Evolutionary conservation across 2,888 invertebrate genomes (phyloP).

Genomic region (Spialia ferax): DNA sequence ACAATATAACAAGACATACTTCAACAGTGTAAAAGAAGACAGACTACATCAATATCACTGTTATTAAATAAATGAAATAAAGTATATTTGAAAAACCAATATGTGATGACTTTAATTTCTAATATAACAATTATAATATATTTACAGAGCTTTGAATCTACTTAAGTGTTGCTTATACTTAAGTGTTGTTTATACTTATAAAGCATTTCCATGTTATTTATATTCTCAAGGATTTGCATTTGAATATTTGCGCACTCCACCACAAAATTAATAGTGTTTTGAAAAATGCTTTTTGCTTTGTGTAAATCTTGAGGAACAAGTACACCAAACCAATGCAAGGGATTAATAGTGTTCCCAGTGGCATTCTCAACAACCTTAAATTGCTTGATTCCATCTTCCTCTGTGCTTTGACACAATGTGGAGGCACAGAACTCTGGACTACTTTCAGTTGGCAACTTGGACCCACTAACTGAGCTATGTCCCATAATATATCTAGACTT

Average conservation of each 20-base stretch:
- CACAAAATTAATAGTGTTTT: conserved; percentile 88
- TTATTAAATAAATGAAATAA: conserved; percentile 24
- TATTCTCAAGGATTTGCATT: conserved; percentile 80
- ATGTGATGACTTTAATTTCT: conserved; percentile 6
- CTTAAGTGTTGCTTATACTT: conserved; percentile 54
- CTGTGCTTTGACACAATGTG: conserved; percentile 65
- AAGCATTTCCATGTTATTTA: conserved; percentile 62
- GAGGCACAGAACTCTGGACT: conserved; percentile 79
- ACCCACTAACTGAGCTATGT: conserved; percentile 89
- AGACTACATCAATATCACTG: conserved; percentile 24
- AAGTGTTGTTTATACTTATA: conserved; percentile 57
- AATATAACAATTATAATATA: background rate
- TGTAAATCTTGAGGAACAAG: conserved; percentile 93
- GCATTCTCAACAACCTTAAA: conserved; percentile 67
- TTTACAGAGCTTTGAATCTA: background rate
- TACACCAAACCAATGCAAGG: conserved; percentile 95
- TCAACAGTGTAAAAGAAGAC: conserved; percentile 23
- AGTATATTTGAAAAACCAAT: conserved; percentile 6
- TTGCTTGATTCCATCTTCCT: conserved; percentile 75
- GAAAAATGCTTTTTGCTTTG: conserved; percentile 91
- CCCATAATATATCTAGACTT: conserved; percentile 93
- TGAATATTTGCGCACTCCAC: conserved; percentile 91
- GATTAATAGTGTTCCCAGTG: conserved; percentile 82
- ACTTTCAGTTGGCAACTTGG: conserved; percentile 90
- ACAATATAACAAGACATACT: background rate